These are phyloP conservation scores for Galerucella calmariensis DNA, from an alignment of 2,888 invertebrate species.

Conservation along the genomic window DNA sequence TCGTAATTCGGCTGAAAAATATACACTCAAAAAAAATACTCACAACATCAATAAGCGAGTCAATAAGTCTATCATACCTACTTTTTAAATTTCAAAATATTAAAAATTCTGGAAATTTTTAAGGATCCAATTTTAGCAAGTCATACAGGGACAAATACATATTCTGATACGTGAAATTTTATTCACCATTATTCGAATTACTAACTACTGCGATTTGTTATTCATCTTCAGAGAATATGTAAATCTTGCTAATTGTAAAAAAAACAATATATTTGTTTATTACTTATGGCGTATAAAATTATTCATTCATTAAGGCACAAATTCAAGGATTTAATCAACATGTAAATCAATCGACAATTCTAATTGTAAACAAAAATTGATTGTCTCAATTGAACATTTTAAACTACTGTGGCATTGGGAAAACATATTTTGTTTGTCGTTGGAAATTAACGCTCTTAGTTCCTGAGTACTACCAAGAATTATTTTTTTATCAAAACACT, in stretches of 20 bases:
- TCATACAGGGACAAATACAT: no score
- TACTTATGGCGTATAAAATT: not conserved
- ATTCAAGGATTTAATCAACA: conserved; percentile 6
- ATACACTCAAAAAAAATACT: no score
- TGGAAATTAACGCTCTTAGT: not conserved
- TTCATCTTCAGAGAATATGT: not conserved
- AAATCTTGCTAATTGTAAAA: not conserved
- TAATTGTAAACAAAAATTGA: conserved; percentile 10
- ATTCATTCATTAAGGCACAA: not conserved
- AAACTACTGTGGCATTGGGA: conserved; percentile 2
- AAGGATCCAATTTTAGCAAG: no score
- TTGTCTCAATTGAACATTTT: conserved; percentile 8
- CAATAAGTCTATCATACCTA: no score
- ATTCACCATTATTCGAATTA: not conserved
- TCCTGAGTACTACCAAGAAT: not conserved
- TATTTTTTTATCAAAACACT: no score
- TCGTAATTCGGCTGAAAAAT: no score
- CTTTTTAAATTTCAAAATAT: no score
- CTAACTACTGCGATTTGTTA: not conserved
- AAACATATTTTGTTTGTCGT: not conserved
- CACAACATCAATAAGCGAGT: no score
- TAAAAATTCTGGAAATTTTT: no score
- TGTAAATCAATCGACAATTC: conserved; percentile 3
- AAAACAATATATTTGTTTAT: not conserved
- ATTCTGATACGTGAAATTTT: no score